Conservation (phyloP, 2,797 vertebrate species). For the Lateolabrax maculatus region DNA sequence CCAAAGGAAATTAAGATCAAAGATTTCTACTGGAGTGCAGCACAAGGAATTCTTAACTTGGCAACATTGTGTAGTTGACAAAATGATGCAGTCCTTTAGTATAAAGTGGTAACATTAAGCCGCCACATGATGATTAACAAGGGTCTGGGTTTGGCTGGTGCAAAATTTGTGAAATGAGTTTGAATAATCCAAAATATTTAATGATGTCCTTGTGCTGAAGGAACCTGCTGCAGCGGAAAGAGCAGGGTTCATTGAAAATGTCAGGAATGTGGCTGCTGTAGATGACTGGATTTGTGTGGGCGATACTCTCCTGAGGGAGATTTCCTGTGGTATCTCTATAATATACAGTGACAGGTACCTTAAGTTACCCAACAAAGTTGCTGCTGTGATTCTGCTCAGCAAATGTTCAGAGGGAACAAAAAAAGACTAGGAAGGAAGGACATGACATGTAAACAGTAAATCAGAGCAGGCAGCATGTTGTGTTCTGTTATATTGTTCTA, state of each 20-base stretch:
- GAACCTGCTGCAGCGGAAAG: slow-evolving; percentile 36
- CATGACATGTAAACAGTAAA: slow-evolving; percentile 20
- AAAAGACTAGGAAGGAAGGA: slow-evolving; percentile 23
- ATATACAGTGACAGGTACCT: slow-evolving; percentile 71
- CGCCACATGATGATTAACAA: slow-evolving; percentile 33
- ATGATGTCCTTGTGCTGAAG: slow-evolving; percentile 33
- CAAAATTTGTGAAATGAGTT: slow-evolving; percentile 21
- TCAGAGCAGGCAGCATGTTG: slow-evolving; percentile 35
- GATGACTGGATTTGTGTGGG: slow-evolving; percentile 62
- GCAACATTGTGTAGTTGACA: slow-evolving; percentile 20
- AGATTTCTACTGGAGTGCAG: slow-evolving; percentile 28
- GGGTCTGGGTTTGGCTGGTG: slow-evolving; percentile 23
- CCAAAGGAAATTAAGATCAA: slow-evolving; percentile 37
- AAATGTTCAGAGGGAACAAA: slow-evolving; percentile 34
- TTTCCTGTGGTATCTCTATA: slow-evolving; percentile 60
- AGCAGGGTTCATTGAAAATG: slow-evolving; percentile 58
- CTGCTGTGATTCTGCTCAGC: slow-evolving; percentile 42
- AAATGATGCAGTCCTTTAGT: slow-evolving; percentile 25
- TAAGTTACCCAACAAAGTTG: slow-evolving; percentile 60
- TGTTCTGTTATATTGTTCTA: slow-evolving; percentile 14
- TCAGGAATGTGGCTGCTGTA: slow-evolving; percentile 53
- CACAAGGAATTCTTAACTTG: slow-evolving; percentile 16
- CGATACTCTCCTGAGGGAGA: slow-evolving; percentile 60
- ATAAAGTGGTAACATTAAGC: slow-evolving; percentile 25
- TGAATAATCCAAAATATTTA: slow-evolving; percentile 27